Evolutionary conservation across 2,113 vertebrate genomes (phyloP).

Genomic region (Psettodes erumei): DNA sequence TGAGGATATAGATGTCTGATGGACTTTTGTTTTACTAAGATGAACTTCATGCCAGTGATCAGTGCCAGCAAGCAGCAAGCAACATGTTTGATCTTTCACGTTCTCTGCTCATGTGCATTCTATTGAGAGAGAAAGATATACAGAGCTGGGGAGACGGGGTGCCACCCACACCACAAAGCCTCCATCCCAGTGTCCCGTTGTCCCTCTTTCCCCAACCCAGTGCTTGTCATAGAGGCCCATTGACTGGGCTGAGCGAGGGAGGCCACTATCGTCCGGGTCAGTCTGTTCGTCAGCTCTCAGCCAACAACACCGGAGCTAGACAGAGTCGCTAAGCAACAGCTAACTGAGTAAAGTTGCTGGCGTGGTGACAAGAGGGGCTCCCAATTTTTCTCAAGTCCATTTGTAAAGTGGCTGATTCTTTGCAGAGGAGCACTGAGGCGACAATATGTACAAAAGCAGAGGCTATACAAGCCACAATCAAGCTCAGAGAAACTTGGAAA

Average conservation of each 20-base stretch:
- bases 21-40: constrained; percentile 8
- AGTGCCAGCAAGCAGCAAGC: constrained; percentile 4
- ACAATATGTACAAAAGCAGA: constrained; percentile 66
- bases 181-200: constrained; percentile 56
- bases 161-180: constrained; percentile 65
- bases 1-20: constrained; percentile 16
- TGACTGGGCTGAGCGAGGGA: constrained; percentile 60
- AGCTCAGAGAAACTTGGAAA: constrained; percentile 71
- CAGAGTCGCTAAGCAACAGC: constrained; percentile 81
- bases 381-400: constrained; percentile 49
- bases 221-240: constrained; percentile 72
- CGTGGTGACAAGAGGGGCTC: constrained; percentile 67
- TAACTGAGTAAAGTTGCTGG: constrained; percentile 71
- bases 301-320: constrained; percentile 50
- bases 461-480: constrained; percentile 57
- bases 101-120: constrained; percentile 56
- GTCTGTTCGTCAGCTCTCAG: constrained; percentile 56
- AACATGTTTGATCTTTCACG: constrained; percentile 63
- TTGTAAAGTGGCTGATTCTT: constrained; percentile 73
- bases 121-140: constrained; percentile 50
- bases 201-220: constrained; percentile 48
- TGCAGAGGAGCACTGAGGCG: constrained; percentile 62
- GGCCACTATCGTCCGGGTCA: constrained; percentile 65
- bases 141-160: constrained; percentile 45
- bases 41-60: constrained; percentile 13